Evolutionary conservation across 2,797 vertebrate genomes (phyloP), one percentile per base, ranked within the genome.

Genomic region (Lutjanus argentimaculatus): DNA sequence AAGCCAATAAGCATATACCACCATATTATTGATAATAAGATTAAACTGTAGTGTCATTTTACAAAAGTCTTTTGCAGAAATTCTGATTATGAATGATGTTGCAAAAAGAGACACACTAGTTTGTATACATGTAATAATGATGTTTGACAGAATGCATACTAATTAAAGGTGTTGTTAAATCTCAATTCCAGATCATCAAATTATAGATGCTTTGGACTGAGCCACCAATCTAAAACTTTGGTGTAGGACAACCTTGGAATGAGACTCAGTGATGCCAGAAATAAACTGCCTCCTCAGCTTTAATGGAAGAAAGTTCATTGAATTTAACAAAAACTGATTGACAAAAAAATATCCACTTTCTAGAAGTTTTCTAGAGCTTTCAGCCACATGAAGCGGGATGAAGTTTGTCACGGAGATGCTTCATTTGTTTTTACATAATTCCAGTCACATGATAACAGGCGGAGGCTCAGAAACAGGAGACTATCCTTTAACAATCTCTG

Each of bases 341-440:
- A n/a, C n/a, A n/a, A n/a, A n/a, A n/a, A n/a, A n/a, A n/a, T n/a
- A n/a, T n/a, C n/a, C n/a, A n/a, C n/a, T n/a, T n/a, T n/a, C n/a
- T n/a, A n/a, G n/a, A n/a, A n/a, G n/a, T n/a, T n/a, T n/a, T n/a
- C n/a, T n/a, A n/a, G n/a, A n/a, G n/a, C n/a, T n/a, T n/a, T n/a
- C n/a, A n/a, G n/a, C n/a, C n/a, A n/a, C n/a, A n/a, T n/a, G n/a
- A n/a, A n/a, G n/a, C n/a, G n/a, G n/a, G n/a, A n/a, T n/a, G n/a
- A n/a, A n/a, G n/a, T n/a, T n/a, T n/a, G 45, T 46, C 69, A 74
- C 75, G 61, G 66, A 74, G 70, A 79, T 17, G 21, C 49, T 67
- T 56, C 21, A 16, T 11, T n/a, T 30, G 15, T 7, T 25, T 62
- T 62, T 6, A 58, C 12, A 22, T 49, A 21, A 52, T 70, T 56